phyloP scores from a whole-genome alignment of 2,888 invertebrate species.

The Coelopa pilipes region DNA sequence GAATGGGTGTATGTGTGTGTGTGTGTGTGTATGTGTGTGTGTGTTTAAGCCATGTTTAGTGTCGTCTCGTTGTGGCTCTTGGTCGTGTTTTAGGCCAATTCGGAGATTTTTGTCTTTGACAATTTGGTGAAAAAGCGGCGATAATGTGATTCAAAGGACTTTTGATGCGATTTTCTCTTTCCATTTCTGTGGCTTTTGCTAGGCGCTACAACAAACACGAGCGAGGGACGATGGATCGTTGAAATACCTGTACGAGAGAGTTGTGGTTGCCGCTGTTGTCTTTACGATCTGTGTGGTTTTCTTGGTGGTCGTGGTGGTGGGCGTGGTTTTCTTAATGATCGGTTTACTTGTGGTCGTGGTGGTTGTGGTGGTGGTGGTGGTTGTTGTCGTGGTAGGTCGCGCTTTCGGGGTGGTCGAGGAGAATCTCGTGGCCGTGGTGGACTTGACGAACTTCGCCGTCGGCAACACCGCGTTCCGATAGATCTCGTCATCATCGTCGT shows the following conservation, averaged over 20 bases:
- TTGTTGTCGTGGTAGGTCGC: constrained; percentile 55
- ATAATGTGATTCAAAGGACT: too few species aligned
- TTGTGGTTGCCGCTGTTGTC: constrained; percentile 49
- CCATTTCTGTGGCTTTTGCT: too few species aligned
- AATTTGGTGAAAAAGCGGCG: too few species aligned
- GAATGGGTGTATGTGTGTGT: neutral
- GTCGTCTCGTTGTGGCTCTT: neutral
- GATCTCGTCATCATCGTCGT: too few species aligned
- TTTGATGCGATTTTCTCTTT: too few species aligned
- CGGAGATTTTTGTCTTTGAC: too few species aligned
- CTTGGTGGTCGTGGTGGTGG: constrained; percentile 69
- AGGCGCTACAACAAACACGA: neutral
- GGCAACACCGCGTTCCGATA: neutral
- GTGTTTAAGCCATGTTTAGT: neutral
- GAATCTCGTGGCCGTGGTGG: constrained; percentile 32
- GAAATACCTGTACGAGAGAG: constrained; percentile 48
- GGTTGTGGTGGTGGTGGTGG: constrained; percentile 70
- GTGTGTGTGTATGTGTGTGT: neutral
- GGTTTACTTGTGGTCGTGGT: constrained; percentile 57
- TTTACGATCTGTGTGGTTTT: constrained; percentile 43
- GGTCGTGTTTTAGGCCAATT: too few species aligned
- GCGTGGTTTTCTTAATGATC: constrained; percentile 58
- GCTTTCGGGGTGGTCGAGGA: neutral
- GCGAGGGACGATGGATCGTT: neutral
- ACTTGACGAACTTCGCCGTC: constrained; percentile 49